Percentiles rank a stretch among this genome's conserved stretches.
Conservation (phyloP, 1,140 invertebrate genomes). For the Trissolcus basalis region DNA sequence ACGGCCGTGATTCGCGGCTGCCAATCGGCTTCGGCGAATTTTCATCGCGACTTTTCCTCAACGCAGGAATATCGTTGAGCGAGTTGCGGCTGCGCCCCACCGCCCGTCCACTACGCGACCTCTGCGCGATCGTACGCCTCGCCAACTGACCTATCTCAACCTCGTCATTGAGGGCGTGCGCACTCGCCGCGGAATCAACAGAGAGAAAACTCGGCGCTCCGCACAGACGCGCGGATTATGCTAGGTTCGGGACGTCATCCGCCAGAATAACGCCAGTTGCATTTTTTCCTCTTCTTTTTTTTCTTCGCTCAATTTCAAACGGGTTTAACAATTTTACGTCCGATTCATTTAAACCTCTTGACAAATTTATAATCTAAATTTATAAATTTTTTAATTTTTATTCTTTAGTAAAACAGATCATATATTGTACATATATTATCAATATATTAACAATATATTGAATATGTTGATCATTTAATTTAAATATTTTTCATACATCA, state of each 20-base stretch:
- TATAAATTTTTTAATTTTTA: no score
- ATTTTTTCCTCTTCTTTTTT: slow-evolving; percentile 9
- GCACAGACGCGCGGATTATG: slow-evolving; percentile 46
- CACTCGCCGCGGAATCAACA: slow-evolving; percentile 40
- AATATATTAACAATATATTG: no score
- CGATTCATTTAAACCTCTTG: no score
- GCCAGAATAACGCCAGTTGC: slow-evolving; percentile 62
- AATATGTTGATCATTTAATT: no score
- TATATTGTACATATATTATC: no score
- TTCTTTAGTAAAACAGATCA: no score
- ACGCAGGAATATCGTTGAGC: slow-evolving; percentile 12
- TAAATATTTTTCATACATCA: no score
- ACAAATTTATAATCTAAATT: no score
- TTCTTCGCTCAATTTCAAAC: neutral
- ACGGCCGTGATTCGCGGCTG: slow-evolving; percentile 19
- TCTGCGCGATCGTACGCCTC: slow-evolving; percentile 53
- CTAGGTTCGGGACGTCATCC: slow-evolving; percentile 66
- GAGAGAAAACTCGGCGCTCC: slow-evolving; percentile 43
- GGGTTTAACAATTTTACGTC: no score
- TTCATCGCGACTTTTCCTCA: slow-evolving; percentile 32
- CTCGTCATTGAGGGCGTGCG: slow-evolving; percentile 66
- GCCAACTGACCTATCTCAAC: slow-evolving; percentile 69
- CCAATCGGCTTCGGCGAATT: slow-evolving; percentile 30
- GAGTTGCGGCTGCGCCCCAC: slow-evolving; percentile 1
- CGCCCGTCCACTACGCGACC: slow-evolving; percentile 21